Base-by-base conservation (phyloP, 2,888 invertebrate genomes). In the Harpalus rufipes region DNA sequence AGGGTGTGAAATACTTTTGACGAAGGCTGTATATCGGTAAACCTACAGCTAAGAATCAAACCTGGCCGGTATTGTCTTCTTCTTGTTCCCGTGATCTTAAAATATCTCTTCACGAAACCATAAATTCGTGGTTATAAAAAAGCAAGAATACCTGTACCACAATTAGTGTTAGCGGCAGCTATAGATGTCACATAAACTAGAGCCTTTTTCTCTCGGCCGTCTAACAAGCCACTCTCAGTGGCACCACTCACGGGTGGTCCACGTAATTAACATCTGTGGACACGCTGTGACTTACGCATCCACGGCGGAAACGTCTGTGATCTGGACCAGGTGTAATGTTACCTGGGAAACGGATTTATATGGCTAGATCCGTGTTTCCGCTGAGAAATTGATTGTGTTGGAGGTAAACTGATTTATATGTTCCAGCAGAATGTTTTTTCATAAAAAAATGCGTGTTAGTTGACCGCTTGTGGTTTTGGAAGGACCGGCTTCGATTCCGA, bases 221-320 rank as follows among this genome's bases (percentile, higher is more conserved):
- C 25, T 59, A 79, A 79, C 59, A 79, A 39, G 61, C 58, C 32
- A 44, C 81, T 18, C 16, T 18, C 39, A 41, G 63, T 39, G 63
- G 63, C 41, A 41, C 44, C 44, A 65, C 81, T 81, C 81, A 81
- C 81, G 81, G 81, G 81, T 81, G 81, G 81, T 81, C 81, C 65
- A 8, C 25, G 68, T 65, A 65, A 81, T 81, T 41, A 81, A 65
- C 81, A 81, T 81, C 81, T 65, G 65, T 16, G 41, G 59, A 59
- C 32, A 21, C 58, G 61, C 63, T 63, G 81, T 81, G 81, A 81
- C 81, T 81, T 81, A 81, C 81, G 68, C 81, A 44, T 65, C 81
- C 39, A 68, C 44, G 78, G n/a, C 56, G 78, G 78, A 44, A 41
- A 51, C 56, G 21, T 78, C 58, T 56, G 7, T 25, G 78, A 32